Conservation (phyloP, 2,888 invertebrate species). For the Plagiodera versicolora region DNA sequence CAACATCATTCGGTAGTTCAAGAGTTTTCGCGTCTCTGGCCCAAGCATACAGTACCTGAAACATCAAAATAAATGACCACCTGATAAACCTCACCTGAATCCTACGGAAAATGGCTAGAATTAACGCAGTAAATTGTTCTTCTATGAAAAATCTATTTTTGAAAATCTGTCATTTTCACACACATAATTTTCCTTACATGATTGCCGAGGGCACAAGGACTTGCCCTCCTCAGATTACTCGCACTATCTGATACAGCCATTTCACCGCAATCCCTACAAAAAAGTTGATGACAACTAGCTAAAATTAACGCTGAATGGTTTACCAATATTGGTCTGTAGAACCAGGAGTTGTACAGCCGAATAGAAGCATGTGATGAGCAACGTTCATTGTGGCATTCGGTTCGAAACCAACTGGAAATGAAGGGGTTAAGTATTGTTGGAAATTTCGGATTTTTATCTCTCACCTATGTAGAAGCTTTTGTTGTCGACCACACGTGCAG, state of each 20-base stretch:
- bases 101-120: no score
- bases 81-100: no score
- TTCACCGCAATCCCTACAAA: conserved; percentile 87
- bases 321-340: conserved; percentile 73
- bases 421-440: conserved; percentile 32
- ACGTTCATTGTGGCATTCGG: conserved; percentile 89
- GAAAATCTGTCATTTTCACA: no score
- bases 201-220: conserved; percentile 75
- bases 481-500: conserved; percentile 77
- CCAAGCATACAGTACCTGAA: conserved; percentile 91
- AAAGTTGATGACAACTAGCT: conserved; percentile 5
- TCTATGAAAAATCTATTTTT: no score
- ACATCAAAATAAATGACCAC: no score
- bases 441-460: no score
- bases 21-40: conserved; percentile 87
- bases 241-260: conserved; percentile 66
- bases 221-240: conserved; percentile 59
- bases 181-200: conserved; percentile 57
- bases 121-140: no score
- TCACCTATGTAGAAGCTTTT: conserved; percentile 82
- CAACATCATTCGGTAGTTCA: conserved; percentile 81
- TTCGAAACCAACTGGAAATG: conserved; percentile 81
- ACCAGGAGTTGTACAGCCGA: conserved; percentile 84
- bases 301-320: conserved; percentile 27
- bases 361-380: conserved; percentile 92